Base-by-base conservation (phyloP, 1,140 invertebrate species). In the Neotoxoptera formosana region DNA sequence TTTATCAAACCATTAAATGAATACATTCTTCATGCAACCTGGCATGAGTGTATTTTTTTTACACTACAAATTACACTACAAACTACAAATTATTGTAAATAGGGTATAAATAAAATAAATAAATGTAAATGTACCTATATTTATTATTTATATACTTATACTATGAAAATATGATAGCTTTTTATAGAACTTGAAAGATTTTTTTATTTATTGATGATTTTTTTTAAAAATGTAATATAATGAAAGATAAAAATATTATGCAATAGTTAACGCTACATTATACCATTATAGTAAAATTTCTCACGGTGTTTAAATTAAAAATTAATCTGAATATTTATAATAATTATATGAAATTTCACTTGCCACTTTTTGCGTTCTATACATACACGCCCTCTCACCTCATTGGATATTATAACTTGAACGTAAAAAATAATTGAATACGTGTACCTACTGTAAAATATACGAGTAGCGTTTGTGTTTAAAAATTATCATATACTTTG, bases 401-500 rank as follows among this genome's bases (percentile, higher is more conserved):
- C 60, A n/a, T 84, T 84, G 36, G 30, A 84, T 45, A 84, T 87
- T 87, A 30, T 87, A n/a, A 87, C 17, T 47, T n/a, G 30, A 87
- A 47, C 45, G 30, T 87, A 47, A 14, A 87, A 87, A n/a, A 87
- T 47, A 47, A 47, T 47, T 47, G 48, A n/a, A 48, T 87, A 87
- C 30, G 45, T 87, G 84, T 20, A 30, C n/a, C 83, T 86, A 47
- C 9, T 90, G 48, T 90, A 90, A 56, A 76, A 21, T 91, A 81
- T 91, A 81, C 7, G 9, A 9, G 83, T 7, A 53, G 90, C 20
- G 67, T 91, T 81, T 47, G 17, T 34, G 45, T 91, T 83, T 45
- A 34, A 47, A 81, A 83, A 91, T 48, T 81, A 76, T 60, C 56
- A 34, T 89, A 9, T 53, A 76, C 34, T 76, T 76, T n/a, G 9